Conservation (phyloP, 2,113 vertebrate genomes). For the Climacteris rufus region DNA sequence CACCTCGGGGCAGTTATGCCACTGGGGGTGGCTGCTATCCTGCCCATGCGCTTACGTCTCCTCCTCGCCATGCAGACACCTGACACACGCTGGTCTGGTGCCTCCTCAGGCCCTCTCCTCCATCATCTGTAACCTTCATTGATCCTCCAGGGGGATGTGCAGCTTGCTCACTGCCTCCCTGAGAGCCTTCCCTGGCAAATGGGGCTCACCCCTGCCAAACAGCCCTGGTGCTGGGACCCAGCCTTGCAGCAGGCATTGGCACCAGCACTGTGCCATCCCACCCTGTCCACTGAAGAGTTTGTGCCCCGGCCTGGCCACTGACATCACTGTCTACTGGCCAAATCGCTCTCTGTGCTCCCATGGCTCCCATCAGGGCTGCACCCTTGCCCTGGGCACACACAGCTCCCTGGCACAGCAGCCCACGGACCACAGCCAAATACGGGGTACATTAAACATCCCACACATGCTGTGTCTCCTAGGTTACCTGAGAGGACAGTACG, state of each 20-base stretch:
- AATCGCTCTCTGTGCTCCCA: accelerated
- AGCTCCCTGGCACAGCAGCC: accelerated
- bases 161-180: background rate
- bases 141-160: background rate
- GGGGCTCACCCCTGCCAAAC: background rate
- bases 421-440: accelerated
- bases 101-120: background rate
- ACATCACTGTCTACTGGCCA: background rate
- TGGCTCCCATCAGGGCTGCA: background rate
- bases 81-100: accelerated
- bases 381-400: background rate
- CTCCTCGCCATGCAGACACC: accelerated
- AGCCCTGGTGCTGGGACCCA: background rate
- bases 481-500: accelerated
- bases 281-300: background rate
- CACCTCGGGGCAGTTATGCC: accelerated
- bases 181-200: background rate
- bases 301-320: accelerated
- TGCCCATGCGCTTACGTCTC: background rate
- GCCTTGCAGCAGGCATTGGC: background rate
- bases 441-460: background rate
- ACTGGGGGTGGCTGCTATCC: background rate
- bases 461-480: accelerated
- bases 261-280: background rate
- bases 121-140: accelerated